phyloP scores from a whole-genome alignment of 2,888 invertebrate species.

The Alloplasta piceator region DNA sequence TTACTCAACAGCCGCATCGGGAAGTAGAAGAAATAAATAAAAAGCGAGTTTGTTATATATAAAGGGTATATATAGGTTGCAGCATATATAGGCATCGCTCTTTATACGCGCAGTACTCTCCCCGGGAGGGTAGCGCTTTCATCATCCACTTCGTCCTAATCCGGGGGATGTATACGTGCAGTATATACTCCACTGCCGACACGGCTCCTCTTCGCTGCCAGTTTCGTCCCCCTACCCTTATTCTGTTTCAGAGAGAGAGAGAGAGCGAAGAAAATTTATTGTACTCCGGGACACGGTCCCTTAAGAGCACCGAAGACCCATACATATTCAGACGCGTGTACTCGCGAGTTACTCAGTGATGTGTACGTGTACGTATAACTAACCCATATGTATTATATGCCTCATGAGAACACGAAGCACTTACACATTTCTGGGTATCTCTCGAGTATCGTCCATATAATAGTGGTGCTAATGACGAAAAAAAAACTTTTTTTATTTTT shows the following conservation, averaged over 20 bases:
- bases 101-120: slow-evolving; percentile 31
- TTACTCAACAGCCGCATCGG: slow-evolving; percentile 33
- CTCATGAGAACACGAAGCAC: slow-evolving; percentile 27
- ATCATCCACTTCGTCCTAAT: slow-evolving; percentile 74
- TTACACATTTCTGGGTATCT: slow-evolving; percentile 27
- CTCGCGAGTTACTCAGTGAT: slow-evolving; percentile 19
- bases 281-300: slow-evolving; percentile 68
- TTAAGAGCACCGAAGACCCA: slow-evolving; percentile 66
- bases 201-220: slow-evolving; percentile 45
- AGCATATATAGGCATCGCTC: slow-evolving; percentile 26
- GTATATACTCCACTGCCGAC: slow-evolving; percentile 41
- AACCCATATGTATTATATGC: background rate
- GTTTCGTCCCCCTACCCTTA: slow-evolving; percentile 21
- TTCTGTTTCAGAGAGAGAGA: slow-evolving; percentile 50
- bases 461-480: slow-evolving; percentile 36
- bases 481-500: slow-evolving; percentile 35
- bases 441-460: slow-evolving; percentile 13
- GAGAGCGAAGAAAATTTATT: slow-evolving; percentile 71
- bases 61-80: background rate
- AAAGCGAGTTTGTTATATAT: slow-evolving; percentile 21
- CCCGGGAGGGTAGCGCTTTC: slow-evolving; percentile 66
- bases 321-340: slow-evolving; percentile 61
- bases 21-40: slow-evolving; percentile 55
- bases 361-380: slow-evolving; percentile 1
- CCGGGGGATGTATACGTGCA: slow-evolving; percentile 64